Conservation (phyloP, 2,888 invertebrate species). For the Heliconius aoede region DNA sequence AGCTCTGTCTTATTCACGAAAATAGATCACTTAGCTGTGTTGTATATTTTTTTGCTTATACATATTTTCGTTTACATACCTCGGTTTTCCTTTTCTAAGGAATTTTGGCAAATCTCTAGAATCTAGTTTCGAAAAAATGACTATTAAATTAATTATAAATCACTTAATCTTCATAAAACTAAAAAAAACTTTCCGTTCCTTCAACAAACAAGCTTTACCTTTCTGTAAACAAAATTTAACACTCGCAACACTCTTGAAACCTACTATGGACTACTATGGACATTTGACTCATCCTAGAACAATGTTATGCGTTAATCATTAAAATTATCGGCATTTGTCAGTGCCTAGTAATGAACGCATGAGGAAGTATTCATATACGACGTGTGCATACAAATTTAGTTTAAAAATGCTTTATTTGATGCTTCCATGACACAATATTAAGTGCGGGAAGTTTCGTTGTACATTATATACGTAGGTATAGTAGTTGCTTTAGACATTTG, state of each 20-base stretch:
- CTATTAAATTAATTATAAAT: no score
- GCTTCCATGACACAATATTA: neutral
- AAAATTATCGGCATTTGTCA: slow-evolving; percentile 35
- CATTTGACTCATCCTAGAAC: slow-evolving; percentile 37
- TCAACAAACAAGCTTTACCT: neutral
- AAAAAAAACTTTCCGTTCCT: no score
- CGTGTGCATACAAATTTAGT: slow-evolving; percentile 26
- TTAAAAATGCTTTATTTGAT: slow-evolving; percentile 1
- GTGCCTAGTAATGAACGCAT: slow-evolving; percentile 30
- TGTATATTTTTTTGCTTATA: no score
- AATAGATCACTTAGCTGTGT: no score
- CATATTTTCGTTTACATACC: no score
- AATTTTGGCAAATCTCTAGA: no score
- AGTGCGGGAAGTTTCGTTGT: neutral
- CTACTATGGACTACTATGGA: slow-evolving; percentile 6
- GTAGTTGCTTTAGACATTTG: neutral
- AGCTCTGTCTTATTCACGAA: neutral
- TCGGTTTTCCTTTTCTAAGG: no score
- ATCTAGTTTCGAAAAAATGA: no score
- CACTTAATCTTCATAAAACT: no score
- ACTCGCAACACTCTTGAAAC: neutral
- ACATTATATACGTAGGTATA: neutral
- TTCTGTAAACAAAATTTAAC: neutral
- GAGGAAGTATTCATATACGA: slow-evolving; percentile 30
- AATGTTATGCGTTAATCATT: slow-evolving; percentile 36